Evolutionary conservation across 2,888 invertebrate species (phyloP).

Genomic region (Leptarthrus brevirostris): DNA sequence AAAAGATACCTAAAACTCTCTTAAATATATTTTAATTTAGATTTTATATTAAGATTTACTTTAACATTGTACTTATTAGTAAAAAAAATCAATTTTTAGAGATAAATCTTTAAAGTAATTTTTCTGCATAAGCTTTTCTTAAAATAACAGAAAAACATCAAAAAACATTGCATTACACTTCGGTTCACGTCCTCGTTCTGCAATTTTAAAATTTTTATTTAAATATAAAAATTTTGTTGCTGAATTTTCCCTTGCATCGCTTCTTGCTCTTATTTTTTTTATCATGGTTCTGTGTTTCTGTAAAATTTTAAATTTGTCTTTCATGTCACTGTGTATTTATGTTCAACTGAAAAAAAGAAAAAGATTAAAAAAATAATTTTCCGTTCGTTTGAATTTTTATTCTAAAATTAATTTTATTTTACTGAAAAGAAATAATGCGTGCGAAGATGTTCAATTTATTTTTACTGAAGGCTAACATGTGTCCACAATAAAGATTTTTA

Average conservation of each 20-base stretch:
- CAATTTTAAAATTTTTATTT: conserved; percentile 22
- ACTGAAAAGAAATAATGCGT: conserved; percentile 7
- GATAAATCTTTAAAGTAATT: not conserved
- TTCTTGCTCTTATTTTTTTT: not conserved
- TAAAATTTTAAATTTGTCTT: conserved; percentile 28
- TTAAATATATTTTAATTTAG: conserved; percentile 29
- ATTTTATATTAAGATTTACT: conserved; percentile 23
- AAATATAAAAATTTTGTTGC: not conserved
- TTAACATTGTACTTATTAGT: conserved; percentile 35
- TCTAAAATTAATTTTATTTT: not conserved
- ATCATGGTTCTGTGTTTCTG: conserved; percentile 27
- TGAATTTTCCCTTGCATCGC: not conserved
- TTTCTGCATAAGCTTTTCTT: conserved; percentile 14
- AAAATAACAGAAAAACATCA: conserved; percentile 17
- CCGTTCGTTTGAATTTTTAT: not conserved
- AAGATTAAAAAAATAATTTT: conserved; percentile 12
- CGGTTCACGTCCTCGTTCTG: conserved; percentile 1
- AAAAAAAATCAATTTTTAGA: conserved; percentile 11
- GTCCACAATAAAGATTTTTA: too few relatives aligned
- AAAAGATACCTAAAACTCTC: conserved; percentile 15
- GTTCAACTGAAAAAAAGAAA: conserved; percentile 35
- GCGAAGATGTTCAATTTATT: too few relatives aligned
- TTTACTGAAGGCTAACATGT: too few relatives aligned
- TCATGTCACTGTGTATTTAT: conserved; percentile 38
- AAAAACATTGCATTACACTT: conserved; percentile 9